These are phyloP conservation scores for Dendrolimus kikuchii DNA, from an alignment of 1,140 invertebrate species.

Conservation along the genomic window DNA sequence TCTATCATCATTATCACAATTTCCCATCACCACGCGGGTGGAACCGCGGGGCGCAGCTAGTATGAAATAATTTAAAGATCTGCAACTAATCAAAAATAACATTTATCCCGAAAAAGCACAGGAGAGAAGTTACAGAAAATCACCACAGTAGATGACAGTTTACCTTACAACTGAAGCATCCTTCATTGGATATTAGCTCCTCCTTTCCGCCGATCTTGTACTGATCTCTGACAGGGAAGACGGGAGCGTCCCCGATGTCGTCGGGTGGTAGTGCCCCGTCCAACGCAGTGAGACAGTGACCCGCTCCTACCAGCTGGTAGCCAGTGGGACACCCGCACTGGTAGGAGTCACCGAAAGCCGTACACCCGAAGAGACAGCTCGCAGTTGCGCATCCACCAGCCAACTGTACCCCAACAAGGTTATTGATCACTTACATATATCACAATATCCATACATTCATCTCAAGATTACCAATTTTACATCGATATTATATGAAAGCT, in stretches of 20 bases:
- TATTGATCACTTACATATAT: background rate
- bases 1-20: too few species aligned
- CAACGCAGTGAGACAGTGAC: constrained; percentile 87
- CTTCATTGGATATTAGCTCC: constrained; percentile 88
- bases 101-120: too few species aligned
- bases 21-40: too few species aligned
- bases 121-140: too few species aligned
- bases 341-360: constrained; percentile 75
- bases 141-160: background rate
- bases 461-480: too few species aligned
- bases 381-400: constrained; percentile 79
- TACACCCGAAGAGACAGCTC: constrained; percentile 86
- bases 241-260: constrained; percentile 79
- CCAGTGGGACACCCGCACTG: constrained; percentile 87
- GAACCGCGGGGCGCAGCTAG: too few species aligned
- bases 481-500: too few species aligned
- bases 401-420: constrained; percentile 66
- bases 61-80: too few species aligned
- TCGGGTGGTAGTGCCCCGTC: constrained; percentile 77
- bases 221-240: constrained; percentile 74
- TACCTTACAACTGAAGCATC: constrained; percentile 92
- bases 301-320: constrained; percentile 84
- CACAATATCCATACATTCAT: too few species aligned
- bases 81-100: too few species aligned
- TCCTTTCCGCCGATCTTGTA: constrained; percentile 69